Conservation (phyloP, 2,113 vertebrate genomes). For the Rhagologus leucostigma region DNA sequence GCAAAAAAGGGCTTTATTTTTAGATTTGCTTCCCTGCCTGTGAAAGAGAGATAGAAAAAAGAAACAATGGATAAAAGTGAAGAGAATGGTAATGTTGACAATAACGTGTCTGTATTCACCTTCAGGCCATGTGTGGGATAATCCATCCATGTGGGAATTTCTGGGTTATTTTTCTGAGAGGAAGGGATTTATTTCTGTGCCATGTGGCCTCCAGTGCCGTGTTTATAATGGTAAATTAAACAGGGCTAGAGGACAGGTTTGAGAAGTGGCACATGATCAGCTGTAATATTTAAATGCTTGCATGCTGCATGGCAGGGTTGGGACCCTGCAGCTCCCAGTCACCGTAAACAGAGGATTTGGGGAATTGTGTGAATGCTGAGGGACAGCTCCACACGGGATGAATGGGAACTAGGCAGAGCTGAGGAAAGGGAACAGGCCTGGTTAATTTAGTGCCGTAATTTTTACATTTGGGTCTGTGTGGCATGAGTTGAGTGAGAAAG, state of each 20-base stretch:
- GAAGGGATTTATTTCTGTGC: neutral
- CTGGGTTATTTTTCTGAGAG: neutral
- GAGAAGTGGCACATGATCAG: neutral
- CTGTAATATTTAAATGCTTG: neutral
- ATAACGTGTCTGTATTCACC: neutral
- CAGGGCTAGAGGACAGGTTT: neutral
- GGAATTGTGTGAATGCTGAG: neutral
- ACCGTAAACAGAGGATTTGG: accelerated
- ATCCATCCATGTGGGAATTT: neutral
- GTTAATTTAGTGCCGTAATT: neutral
- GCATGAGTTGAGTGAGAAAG: neutral
- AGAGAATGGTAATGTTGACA: neutral
- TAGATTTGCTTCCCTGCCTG: neutral
- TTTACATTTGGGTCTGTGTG: neutral
- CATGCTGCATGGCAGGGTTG: neutral
- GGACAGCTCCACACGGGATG: neutral
- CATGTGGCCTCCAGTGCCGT: neutral
- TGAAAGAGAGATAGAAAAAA: neutral
- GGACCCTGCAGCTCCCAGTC: neutral
- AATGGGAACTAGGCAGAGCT: neutral
- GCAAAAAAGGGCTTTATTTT: neutral
- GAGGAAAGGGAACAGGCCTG: neutral
- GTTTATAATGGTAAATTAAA: neutral
- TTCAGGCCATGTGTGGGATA: neutral
- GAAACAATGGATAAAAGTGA: neutral